Percentiles rank a stretch among this genome's conserved stretches.
Evolutionary conservation across 1,140 invertebrate genomes (phyloP).

Genomic region (Hirudo medicinalis): DNA sequence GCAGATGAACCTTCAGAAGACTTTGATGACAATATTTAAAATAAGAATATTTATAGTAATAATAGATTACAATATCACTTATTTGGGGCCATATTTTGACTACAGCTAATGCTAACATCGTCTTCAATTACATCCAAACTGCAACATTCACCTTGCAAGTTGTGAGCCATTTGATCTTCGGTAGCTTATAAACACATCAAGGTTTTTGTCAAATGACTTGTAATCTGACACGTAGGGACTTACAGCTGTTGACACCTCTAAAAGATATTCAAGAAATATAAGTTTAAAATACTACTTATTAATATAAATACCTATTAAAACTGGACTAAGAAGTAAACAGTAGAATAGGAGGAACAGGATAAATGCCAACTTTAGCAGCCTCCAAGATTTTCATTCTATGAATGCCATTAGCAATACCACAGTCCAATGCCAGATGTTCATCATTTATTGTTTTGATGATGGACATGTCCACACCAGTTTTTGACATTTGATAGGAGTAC

Average conservation of each 20-base stretch:
- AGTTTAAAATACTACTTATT: no score
- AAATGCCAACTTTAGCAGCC: constrained; percentile 56
- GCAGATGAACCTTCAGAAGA: constrained; percentile 71
- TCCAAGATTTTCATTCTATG: constrained; percentile 79
- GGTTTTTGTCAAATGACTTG: constrained; percentile 35
- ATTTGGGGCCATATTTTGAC: not conserved
- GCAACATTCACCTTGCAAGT: constrained; percentile 56
- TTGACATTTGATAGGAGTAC: constrained; percentile 91
- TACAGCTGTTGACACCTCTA: no score
- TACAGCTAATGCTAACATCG: constrained; percentile 20
- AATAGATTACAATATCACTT: no score
- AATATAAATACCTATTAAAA: not conserved
- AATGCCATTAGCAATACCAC: constrained; percentile 82
- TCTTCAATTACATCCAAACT: not conserved
- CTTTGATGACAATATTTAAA: constrained; percentile 27
- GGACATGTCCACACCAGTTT: constrained; percentile 80
- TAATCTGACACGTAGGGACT: constrained; percentile 19
- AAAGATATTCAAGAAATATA: no score
- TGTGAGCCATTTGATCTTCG: constrained; percentile 93
- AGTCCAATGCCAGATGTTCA: constrained; percentile 76
- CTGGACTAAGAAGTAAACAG: not conserved
- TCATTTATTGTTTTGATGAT: constrained; percentile 58
- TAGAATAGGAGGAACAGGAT: not conserved
- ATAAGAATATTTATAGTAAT: no score
- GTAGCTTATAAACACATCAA: constrained; percentile 97